Evolutionary conservation across 2,113 vertebrate species (phyloP), one percentile per base, ranked within the genome.

Genomic region (Patagioenas fasciata): DNA sequence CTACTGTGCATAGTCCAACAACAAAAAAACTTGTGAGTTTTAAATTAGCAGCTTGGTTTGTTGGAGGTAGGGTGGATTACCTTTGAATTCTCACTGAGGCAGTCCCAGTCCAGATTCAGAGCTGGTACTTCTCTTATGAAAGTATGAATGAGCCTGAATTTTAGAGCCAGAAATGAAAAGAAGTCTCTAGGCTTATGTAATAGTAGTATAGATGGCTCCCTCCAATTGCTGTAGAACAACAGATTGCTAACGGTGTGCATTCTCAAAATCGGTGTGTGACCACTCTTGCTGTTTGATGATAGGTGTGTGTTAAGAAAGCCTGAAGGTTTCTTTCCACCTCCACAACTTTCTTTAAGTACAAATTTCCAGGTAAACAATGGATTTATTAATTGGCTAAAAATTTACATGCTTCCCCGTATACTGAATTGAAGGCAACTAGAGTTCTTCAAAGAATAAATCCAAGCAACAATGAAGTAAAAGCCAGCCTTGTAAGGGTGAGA

Each of bases 21-120:
- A 92, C 94, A 38, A 98, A 96, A 91, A 98, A 96, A 91, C 82
- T 95, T 60, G 98, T 98, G 95, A 96, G 98, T 96, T 91, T 85
- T n/a, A 51, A 31, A 7, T 65, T 47, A 20, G 28, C 9, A 21
- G 1, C 24, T 81, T 57, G 26, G 4, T 58, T 12, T 51, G 8
- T 47, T 70, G 29, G 57, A 67, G 19, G 7, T 58, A 24, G 38
- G 16, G 25, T 66, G 56, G 51, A 20, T 25, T 64, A 1, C 29
- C 29, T 80, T 26, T 71, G 56, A 77, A 42, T 66, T 83, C 47
- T 20, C 4, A 7, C 51, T 42, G 62, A 48, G 31, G 6, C 19
- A 50, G n/a, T 70, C 56, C 56, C 21, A 73, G 0, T 42, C 4
- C 28, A 51, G 10, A 48, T 77, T 61, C 47, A n/a, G 81, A 67